Evolutionary conservation across 1,140 invertebrate genomes (phyloP).

Genomic region (Trachelipus rathkii): DNA sequence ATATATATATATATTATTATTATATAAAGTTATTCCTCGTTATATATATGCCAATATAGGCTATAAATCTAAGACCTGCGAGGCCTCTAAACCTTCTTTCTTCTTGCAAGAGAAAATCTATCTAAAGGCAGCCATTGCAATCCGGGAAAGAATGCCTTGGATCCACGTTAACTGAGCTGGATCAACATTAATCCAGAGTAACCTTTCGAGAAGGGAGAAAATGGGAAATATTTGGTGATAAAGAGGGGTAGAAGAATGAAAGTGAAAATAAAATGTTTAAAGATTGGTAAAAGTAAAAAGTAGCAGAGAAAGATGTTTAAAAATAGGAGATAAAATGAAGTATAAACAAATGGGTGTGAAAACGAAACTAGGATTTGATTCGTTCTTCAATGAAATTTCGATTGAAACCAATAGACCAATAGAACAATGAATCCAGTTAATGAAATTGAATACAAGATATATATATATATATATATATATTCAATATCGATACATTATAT

Average conservation of each 20-base stretch:
- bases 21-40: background rate
- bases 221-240: background rate
- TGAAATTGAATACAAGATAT: too few species aligned
- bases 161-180: constrained; percentile 2
- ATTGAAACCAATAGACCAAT: too few species aligned
- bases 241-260: background rate
- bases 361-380: too few species aligned
- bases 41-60: constrained; percentile 1
- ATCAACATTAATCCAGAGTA: background rate
- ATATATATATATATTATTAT: too few species aligned
- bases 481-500: too few species aligned
- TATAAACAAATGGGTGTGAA: too few species aligned
- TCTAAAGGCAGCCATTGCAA: background rate
- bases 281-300: too few species aligned
- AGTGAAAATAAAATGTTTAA: background rate
- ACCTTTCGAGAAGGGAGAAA: background rate
- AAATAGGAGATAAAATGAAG: background rate
- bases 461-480: too few species aligned
- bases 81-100: too few species aligned
- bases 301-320: too few species aligned
- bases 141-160: background rate
- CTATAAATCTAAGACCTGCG: background rate
- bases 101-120: constrained; percentile 1
- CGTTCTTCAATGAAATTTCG: too few species aligned
- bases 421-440: too few species aligned